Percentiles rank a stretch among this genome's conserved stretches.
These are phyloP conservation scores for Menura novaehollandiae DNA, from an alignment of 2,113 vertebrate species.

Conservation along the genomic window DNA sequence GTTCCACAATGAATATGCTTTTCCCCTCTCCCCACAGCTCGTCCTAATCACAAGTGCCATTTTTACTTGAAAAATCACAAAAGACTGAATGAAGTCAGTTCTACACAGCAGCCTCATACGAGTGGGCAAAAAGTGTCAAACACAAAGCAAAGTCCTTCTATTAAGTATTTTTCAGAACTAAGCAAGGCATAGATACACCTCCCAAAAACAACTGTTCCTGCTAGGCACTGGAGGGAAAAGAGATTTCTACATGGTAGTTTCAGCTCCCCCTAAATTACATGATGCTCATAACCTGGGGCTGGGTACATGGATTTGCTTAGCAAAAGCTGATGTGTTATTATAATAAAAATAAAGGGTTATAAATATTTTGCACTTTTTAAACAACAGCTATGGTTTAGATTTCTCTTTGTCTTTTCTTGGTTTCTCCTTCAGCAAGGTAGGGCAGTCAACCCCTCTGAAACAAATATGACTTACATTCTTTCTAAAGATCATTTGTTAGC, in stretches of 20 bases:
- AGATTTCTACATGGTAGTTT: neutral
- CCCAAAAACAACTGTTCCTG: neutral
- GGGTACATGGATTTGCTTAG: neutral
- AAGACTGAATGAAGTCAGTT: neutral
- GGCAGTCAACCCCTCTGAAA: neutral
- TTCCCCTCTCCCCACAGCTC: neutral
- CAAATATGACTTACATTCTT: neutral
- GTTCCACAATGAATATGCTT: rapidly evolving
- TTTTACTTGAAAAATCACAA: neutral
- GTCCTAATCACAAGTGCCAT: neutral
- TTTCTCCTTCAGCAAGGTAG: neutral
- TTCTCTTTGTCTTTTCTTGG: neutral
- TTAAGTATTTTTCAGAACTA: neutral
- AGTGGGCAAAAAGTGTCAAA: too few species aligned
- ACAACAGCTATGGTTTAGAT: neutral
- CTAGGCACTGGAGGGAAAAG: neutral
- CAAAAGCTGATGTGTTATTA: neutral
- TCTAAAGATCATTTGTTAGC: neutral
- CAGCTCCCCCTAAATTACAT: neutral
- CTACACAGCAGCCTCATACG: rapidly evolving
- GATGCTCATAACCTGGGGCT: too few species aligned
- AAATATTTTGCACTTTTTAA: neutral
- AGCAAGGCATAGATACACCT: neutral
- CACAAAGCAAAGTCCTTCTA: neutral
- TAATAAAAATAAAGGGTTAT: neutral